Base-by-base conservation (phyloP, 2,113 vertebrate species). In the Phylloscopus trochiloides region DNA sequence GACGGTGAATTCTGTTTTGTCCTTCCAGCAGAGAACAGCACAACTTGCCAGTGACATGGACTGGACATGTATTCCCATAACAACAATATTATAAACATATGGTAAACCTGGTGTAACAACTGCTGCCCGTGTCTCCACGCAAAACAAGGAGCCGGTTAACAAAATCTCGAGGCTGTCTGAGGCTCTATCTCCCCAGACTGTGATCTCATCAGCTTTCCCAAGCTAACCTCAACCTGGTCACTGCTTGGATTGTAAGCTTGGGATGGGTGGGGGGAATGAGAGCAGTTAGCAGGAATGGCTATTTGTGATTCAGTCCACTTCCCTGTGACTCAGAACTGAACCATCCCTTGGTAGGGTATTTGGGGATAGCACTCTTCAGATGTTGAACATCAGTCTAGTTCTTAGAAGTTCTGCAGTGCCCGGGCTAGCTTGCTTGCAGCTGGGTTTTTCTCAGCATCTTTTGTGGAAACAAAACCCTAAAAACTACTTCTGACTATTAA, bases 191-290 rank as follows among this genome's bases (percentile, higher is more conserved):
- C 88, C 78, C 75, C 88, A 94, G 92, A 94, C 94, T 88, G 88
- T 94, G 89, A 96, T 94, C 92, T 96, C 96, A 95, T 93, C 94
- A 87, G 91, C 71, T 94, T 92, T 89, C 92, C 91, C 87, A 90
- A 92, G 92, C 94, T 96, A 94, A 97, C 95, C 72, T 16, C 91
- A 95, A 94, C 90, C 90, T 97, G 90, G 92, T 92, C 91, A 67
- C 62, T 63, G 85, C 86, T 92, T 7, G 22, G 81, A 59, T 84
- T 94, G 91, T 92, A 88, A 96, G 85, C 72, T 89, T 34, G 47
- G 71, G 47, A 17, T 9, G 15, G n/a, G 68, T 47, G 54, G 7
- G 26, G 29, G 29, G 62, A 38, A 51, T 61, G 40, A 32, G 74
- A 55, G 87, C 52, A 42, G 54, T 86, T 93, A 65, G 66, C 45